phyloP scores from a whole-genome alignment of 2,888 invertebrate genomes.

The Diaperis boleti region DNA sequence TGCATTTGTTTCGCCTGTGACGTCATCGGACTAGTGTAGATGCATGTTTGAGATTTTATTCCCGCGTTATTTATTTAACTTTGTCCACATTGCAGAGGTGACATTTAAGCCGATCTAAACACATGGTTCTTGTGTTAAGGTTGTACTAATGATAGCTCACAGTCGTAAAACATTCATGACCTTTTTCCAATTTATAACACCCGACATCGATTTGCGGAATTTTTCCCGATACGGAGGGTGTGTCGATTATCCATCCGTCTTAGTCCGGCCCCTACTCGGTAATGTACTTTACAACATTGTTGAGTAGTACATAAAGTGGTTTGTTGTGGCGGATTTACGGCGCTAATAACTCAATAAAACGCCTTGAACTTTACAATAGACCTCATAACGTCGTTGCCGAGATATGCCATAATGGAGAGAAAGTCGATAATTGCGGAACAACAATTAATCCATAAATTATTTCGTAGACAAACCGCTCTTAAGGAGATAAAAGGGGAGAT shows the following conservation, averaged over 20 bases:
- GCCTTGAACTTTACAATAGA: slow-evolving; percentile 38
- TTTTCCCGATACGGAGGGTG: not conserved
- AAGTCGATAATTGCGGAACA: slow-evolving; percentile 41
- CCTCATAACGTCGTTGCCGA: slow-evolving; percentile 25
- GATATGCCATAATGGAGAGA: slow-evolving; percentile 35
- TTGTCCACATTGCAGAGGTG: too few relatives aligned
- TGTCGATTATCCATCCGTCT: too few relatives aligned
- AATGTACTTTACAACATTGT: slow-evolving; percentile 33
- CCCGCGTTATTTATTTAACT: too few relatives aligned
- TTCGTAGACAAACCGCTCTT: slow-evolving; percentile 15
- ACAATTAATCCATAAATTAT: slow-evolving; percentile 40
- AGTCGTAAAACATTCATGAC: too few relatives aligned
- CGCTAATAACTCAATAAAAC: slow-evolving; percentile 39
- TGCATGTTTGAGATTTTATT: too few relatives aligned
- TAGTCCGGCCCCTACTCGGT: slow-evolving; percentile 10
- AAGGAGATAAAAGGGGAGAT: not conserved
- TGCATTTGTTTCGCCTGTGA: too few relatives aligned
- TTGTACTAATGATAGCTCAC: too few relatives aligned
- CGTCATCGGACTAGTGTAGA: too few relatives aligned
- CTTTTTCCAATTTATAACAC: too few relatives aligned
- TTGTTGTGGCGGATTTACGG: slow-evolving; percentile 36
- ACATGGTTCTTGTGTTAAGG: too few relatives aligned
- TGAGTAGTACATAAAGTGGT: slow-evolving; percentile 34
- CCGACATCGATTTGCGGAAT: not conserved
- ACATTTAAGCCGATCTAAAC: too few relatives aligned